Evolutionary conservation across 1,140 invertebrate genomes (phyloP).

Genomic region (Cydia fagiglandana): DNA sequence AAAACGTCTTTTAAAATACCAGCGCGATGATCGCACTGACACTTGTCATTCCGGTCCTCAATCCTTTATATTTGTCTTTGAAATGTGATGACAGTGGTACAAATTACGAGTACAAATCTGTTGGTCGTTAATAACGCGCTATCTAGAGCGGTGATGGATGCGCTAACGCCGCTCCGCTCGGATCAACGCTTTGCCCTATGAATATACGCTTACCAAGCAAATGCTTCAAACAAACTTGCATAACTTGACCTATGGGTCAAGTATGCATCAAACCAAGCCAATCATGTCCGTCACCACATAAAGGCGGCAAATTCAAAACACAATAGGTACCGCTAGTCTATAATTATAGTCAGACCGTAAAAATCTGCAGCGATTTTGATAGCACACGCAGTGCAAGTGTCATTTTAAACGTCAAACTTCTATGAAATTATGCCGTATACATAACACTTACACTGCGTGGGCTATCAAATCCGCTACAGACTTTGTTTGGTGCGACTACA

Average conservation of each 20-base stretch:
- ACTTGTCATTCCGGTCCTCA: constrained; percentile 76
- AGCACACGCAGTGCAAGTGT: too few species aligned
- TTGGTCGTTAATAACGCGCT: constrained; percentile 73
- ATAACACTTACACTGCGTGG: too few species aligned
- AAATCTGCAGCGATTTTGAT: too few species aligned
- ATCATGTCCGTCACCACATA: background rate
- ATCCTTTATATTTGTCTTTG: constrained; percentile 79
- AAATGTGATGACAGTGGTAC: constrained; percentile 78
- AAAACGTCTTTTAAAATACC: constrained; percentile 77
- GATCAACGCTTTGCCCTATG: constrained; percentile 48
- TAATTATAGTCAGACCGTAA: too few species aligned
- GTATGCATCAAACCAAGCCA: background rate
- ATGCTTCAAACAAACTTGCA: background rate
- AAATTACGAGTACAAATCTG: constrained; percentile 78
- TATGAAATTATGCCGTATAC: too few species aligned
- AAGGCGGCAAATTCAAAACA: too few species aligned
- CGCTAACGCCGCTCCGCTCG: constrained; percentile 53
- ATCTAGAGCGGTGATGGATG: constrained; percentile 74
- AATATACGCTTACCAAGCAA: background rate
- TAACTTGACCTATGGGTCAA: background rate
- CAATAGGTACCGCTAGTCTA: too few species aligned
- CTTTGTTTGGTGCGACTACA: too few species aligned
- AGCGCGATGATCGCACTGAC: constrained; percentile 69
- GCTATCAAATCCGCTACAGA: too few species aligned
- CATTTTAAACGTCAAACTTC: too few species aligned